Base-by-base conservation (phyloP, 2,113 vertebrate genomes). In the Nothoprocta perdicaria region DNA sequence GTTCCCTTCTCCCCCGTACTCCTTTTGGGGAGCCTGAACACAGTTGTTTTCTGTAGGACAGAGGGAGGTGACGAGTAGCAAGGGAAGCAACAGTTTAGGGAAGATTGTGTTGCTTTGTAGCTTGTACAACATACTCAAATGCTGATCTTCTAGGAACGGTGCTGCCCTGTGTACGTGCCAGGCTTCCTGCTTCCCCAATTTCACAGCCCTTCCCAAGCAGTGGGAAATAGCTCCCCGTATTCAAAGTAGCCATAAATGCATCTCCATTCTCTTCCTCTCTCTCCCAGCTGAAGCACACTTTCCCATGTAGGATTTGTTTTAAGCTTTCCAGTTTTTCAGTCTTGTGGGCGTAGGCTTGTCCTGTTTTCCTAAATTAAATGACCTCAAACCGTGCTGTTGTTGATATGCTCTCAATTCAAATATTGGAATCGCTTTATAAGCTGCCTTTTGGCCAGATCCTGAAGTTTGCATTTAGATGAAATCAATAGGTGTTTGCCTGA, bases 201-300 rank as follows among this genome's bases (percentile, higher is more conserved):
- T 91, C 88, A 93, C 65, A 92, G 89, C 75, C 63, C 67, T 92
- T 82, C 5, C 2, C 66, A 80, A 72, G 84, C 88, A 58, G 80
- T 46, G 71, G 69, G 73, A 96, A 96, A 77, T 46, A 86, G 71
- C 75, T 93, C 31, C 27, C 22, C 14, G 16, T 93, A 82, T 79
- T 72, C 74, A 45, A n/a, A 55, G 22, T 46, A 92, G 43, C 83
- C 46, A 31, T 46, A 86, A 76, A 83, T 86, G 50, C 48, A 41
- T 71, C 9, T 78, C 24, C 3, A 7, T 67, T 67, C 66, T 40
- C 27, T 4, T 19, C 23, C 0, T 22, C 14, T 61, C 15, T 22
- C 40, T 74, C 53, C n/a, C 24, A 43, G 41, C 35, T 66, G 35
- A 29, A 66, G 10, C n/a, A 52, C 8, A 8, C 38, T 84, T 63